phyloP scores from a whole-genome alignment of 2,888 invertebrate genomes.

The Hesperia comma region DNA sequence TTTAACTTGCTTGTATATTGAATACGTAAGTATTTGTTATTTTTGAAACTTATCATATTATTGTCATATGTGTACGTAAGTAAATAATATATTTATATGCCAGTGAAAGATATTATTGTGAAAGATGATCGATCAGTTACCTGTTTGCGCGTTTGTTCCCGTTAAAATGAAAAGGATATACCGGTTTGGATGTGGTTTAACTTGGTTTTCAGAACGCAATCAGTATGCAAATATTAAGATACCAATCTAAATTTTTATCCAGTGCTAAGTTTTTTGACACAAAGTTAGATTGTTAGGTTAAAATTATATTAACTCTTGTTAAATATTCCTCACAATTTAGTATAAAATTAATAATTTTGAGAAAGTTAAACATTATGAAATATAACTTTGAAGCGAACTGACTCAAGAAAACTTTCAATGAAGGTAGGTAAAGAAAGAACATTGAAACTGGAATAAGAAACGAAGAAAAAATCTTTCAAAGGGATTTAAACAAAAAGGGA shows the following conservation, averaged over 20 bases:
- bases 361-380: background rate
- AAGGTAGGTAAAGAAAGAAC: slow-evolving; percentile 15
- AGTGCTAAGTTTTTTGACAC: too few species aligned
- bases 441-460: background rate
- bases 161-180: too few species aligned
- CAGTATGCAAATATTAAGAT: too few species aligned
- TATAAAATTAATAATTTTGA: too few species aligned
- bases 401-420: background rate
- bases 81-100: too few species aligned
- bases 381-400: background rate
- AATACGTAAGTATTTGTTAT: background rate
- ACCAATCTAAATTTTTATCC: too few species aligned
- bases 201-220: too few species aligned
- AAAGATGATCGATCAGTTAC: too few species aligned
- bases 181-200: too few species aligned
- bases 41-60: background rate
- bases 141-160: too few species aligned
- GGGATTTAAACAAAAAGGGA: slow-evolving; percentile 1
- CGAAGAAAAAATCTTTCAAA: background rate
- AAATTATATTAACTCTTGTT: background rate
- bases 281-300: background rate
- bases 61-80: too few species aligned
- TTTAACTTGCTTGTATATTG: slow-evolving; percentile 39
- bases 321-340: background rate
- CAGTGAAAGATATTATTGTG: too few species aligned